These are phyloP conservation scores for Orycteropus afer DNA, from an alignment of 2,113 vertebrate genomes.

Conservation along the genomic window DNA sequence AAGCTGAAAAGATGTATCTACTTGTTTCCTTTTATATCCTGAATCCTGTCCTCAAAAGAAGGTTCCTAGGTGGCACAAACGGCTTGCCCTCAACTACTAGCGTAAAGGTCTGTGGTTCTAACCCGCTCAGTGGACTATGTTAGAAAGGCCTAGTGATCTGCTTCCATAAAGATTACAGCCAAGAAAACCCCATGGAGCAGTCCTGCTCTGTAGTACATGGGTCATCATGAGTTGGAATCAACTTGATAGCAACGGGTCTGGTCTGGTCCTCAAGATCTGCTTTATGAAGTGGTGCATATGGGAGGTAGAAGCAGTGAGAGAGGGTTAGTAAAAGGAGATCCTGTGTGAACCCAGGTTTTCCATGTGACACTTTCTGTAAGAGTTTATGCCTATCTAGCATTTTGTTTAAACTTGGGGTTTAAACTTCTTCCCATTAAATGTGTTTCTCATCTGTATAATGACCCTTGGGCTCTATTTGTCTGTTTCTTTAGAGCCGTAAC, in stretches of 20 bases:
- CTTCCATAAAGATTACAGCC: background rate
- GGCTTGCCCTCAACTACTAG: background rate
- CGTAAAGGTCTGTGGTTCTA: background rate
- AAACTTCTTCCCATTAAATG: background rate
- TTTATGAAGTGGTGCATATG: background rate
- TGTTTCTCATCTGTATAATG: background rate
- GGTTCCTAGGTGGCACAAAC: background rate
- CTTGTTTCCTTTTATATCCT: background rate
- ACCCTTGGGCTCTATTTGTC: background rate
- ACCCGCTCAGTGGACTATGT: background rate
- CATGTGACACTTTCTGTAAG: background rate
- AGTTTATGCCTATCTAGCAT: background rate
- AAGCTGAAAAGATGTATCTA: background rate
- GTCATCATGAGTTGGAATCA: background rate
- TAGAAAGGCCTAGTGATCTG: background rate
- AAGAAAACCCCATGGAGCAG: background rate
- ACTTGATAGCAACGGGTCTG: background rate
- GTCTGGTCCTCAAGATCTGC: background rate
- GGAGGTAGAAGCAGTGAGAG: background rate
- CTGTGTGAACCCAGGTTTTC: background rate
- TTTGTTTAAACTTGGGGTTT: background rate
- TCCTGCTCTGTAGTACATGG: background rate
- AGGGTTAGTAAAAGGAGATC: background rate
- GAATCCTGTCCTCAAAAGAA: background rate
- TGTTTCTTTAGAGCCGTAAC: background rate